Conservation (phyloP, 2,888 invertebrate genomes). For the Venustoraphidia nigricollis region DNA sequence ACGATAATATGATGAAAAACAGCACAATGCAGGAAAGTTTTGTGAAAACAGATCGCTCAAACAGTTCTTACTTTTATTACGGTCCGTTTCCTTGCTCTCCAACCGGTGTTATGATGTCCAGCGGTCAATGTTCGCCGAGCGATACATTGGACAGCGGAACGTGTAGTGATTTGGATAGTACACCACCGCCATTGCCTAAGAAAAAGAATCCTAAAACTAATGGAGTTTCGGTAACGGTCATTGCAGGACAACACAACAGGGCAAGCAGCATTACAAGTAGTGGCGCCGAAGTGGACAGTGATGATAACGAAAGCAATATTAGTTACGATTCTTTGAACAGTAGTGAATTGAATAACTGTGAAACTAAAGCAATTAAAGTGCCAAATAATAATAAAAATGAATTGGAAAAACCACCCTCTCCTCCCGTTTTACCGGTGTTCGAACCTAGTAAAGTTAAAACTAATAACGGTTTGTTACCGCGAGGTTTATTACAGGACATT, state of each 20-base stretch:
- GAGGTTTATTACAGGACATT: constrained; percentile 51
- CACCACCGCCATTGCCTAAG: constrained; percentile 49
- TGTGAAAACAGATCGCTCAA: constrained; percentile 15
- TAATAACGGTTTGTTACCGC: constrained; percentile 41
- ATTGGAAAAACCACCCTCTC: constrained; percentile 19
- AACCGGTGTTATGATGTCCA: constrained; percentile 48
- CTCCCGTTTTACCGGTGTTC: constrained; percentile 19
- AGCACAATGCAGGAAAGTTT: constrained; percentile 23
- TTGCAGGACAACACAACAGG: constrained; percentile 34
- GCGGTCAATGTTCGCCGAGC: constrained; percentile 70
- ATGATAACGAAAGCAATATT: constrained; percentile 49
- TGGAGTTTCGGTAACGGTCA: constrained; percentile 37
- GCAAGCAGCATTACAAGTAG: constrained; percentile 43
- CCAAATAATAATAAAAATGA: constrained; percentile 17
- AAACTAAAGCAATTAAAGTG: neutral
- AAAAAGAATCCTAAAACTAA: constrained; percentile 38
- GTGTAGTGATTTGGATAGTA: constrained; percentile 67
- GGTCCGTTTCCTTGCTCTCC: constrained; percentile 38
- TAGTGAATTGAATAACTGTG: constrained; percentile 37
- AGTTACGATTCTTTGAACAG: constrained; percentile 73
- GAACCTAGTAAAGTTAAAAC: constrained; percentile 11
- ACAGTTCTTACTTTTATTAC: constrained; percentile 35
- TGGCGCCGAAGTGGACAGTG: constrained; percentile 47
- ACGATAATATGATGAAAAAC: constrained; percentile 36
- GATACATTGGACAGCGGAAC: constrained; percentile 75